Base-by-base conservation (phyloP, 2,113 vertebrate species). In the Orycteropus afer region DNA sequence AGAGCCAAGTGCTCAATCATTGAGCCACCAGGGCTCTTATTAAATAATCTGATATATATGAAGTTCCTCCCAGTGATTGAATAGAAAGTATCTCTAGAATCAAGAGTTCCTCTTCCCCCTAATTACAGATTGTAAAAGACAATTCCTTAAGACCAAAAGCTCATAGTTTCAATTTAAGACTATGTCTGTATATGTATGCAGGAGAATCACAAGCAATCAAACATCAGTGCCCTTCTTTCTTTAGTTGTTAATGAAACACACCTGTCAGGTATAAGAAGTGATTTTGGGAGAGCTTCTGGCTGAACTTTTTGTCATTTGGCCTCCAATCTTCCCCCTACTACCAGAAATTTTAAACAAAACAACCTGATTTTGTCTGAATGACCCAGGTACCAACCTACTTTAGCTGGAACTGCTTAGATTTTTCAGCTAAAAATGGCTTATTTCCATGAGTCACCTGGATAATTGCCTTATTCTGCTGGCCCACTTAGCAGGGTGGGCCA, bases 351-450 rank as follows among this genome's bases (percentile, higher is more conserved):
- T 89, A 86, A 95, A 90, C 59, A 77, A 89, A 96, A 95, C 85
- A 95, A 92, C 42, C 61, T 95, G 88, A 29, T 96, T 96, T 96
- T 63, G 34, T 47, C 42, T 67, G 79, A 96, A 84, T 97, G 94
- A 95, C 95, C 95, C 91, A 96, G 82, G 95, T 96, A 95, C 91
- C 96, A 96, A 96, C 96, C 96, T 96, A 97, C 89, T 97, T 97
- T 95, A 97, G 95, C 65, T 84, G 78, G 89, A 93, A 89, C 59
- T 85, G 91, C 94, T 95, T 97, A 91, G 92, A 74, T 97, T 91
- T 96, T 97, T 96, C 79, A 89, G 92, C 97, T 96, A 97, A 96
- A 97, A 97, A 97, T 95, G 96, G 93, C 82, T 97, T 77, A 45
- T 97, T 96, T 97, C 92, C 90, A 96, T 96, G 97, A 96, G 93